A percentile compares a stretch with the other conserved stretches of the same genome.
Evolutionary conservation across 2,113 vertebrate species (phyloP).

Genomic region (Gorilla gorilla): DNA sequence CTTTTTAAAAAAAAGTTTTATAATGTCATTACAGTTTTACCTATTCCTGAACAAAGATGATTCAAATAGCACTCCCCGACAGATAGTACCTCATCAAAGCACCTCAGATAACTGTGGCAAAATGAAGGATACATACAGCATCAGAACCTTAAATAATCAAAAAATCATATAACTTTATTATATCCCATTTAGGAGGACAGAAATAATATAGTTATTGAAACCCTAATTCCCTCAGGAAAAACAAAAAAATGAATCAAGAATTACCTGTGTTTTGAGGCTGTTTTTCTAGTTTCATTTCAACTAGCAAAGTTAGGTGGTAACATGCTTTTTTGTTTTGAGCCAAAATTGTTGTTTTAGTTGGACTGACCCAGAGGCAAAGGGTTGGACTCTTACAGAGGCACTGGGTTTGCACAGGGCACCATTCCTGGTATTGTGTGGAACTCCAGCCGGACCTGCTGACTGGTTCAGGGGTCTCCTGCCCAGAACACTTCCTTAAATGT

Average conservation of each 20-base stretch:
- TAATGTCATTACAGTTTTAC: neutral
- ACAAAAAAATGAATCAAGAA: neutral
- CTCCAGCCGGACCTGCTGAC: neutral
- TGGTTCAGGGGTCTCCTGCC: neutral
- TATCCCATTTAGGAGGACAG: neutral
- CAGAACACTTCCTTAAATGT: neutral
- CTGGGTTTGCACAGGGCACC: neutral
- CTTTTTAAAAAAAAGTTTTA: neutral
- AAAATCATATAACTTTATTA: neutral
- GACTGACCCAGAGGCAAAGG: neutral
- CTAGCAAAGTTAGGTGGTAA: neutral
- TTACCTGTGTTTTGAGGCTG: neutral
- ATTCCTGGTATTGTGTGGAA: neutral
- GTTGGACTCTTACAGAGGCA: neutral
- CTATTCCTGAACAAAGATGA: neutral
- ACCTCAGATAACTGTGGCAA: neutral
- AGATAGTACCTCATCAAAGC: neutral
- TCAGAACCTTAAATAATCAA: neutral
- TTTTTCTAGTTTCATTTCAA: conserved; percentile 1
- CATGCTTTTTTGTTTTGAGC: neutral
- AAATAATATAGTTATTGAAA: neutral
- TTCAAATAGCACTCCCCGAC: neutral
- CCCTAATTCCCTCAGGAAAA: neutral
- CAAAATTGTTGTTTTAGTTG: neutral
- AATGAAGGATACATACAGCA: neutral